A percentile compares a stretch with the other conserved stretches of the same genome.
phyloP scores from a whole-genome alignment of 1,140 invertebrate genomes.

The Brachionus rubens region DNA sequence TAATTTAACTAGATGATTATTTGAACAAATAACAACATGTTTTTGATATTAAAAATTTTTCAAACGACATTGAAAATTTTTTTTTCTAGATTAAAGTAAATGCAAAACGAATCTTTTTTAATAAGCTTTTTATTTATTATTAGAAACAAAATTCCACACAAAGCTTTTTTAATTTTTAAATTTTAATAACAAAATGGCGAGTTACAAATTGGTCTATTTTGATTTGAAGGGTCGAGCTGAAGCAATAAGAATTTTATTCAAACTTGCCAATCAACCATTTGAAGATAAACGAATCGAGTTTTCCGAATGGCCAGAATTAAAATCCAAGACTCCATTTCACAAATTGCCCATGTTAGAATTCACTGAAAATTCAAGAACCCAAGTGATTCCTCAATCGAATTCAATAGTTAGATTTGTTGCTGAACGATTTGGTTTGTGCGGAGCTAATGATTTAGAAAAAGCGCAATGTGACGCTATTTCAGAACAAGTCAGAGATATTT shows the following conservation, averaged over 20 bases:
- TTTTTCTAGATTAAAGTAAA: no score
- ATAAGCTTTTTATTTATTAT: no score
- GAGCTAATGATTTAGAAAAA: background rate
- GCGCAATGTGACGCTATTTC: background rate
- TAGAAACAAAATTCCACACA: no score
- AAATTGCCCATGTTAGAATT: conserved; percentile 14
- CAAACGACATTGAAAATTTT: no score
- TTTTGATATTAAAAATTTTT: no score
- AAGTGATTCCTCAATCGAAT: background rate
- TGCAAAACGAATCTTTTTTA: no score
- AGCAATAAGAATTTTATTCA: conserved; percentile 51
- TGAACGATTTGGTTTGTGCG: background rate
- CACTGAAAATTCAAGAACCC: background rate
- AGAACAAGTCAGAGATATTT: background rate
- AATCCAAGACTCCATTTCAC: conserved; percentile 42
- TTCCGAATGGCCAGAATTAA: conserved; percentile 52
- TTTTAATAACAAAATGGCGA: conserved; percentile 48
- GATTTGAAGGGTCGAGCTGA: conserved; percentile 52
- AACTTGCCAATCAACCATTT: conserved; percentile 50
- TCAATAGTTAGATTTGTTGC: background rate
- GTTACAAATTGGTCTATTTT: conserved; percentile 54
- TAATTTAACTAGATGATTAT: no score
- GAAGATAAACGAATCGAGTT: conserved; percentile 51
- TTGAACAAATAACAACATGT: no score
- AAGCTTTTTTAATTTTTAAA: no score